Evolutionary conservation across 2,113 vertebrate species (phyloP), one percentile per base, ranked within the genome.

Genomic region (Peromyscus leucopus): DNA sequence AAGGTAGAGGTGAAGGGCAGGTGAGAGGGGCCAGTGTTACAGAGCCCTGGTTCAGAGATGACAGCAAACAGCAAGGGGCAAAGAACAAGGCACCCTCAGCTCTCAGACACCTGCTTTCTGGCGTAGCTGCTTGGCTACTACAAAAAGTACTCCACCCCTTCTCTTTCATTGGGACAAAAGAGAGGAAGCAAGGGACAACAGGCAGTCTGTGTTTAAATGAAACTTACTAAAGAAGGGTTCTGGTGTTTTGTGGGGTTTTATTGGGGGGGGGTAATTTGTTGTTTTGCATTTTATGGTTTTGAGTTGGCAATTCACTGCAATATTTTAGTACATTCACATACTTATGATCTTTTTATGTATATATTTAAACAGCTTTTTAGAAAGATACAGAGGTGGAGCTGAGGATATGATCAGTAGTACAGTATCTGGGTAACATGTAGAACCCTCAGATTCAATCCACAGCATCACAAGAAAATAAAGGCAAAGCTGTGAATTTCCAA

Each of bases 301-400:
- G 59, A 95, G 80, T 75, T 89, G 92, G 92, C 65, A 96, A 95
- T 39, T 90, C 94, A 42, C 63, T 95, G 92, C 12, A 97, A 83
- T 61, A 63, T 91, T 92, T 91, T 87, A 78, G 89, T 95, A 89
- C 42, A 39, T 93, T 93, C 84, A 95, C 42, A 97, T 39, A 91
- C 67, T 83, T 95, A 97, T 90, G 96, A 96, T 96, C 96, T 95
- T 82, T 93, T 26, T 92, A 39, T 13, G 67, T 72, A 55, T 93
- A 93, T 95, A 95, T 94, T 94, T 96, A 95, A 87, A 96, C 48
- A 95, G 76, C 12, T 93, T 93, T 91, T 89, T 82, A 93, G 65
- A 91, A 87, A 90, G 84, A 93, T 17, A 46, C 28, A 89, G 15
- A 89, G 42, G 51, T 80, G 19, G n/a, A 12, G 65, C n/a, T 89